phyloP scores from a whole-genome alignment of 2,888 invertebrate genomes.

The Sphinx pinastri region DNA sequence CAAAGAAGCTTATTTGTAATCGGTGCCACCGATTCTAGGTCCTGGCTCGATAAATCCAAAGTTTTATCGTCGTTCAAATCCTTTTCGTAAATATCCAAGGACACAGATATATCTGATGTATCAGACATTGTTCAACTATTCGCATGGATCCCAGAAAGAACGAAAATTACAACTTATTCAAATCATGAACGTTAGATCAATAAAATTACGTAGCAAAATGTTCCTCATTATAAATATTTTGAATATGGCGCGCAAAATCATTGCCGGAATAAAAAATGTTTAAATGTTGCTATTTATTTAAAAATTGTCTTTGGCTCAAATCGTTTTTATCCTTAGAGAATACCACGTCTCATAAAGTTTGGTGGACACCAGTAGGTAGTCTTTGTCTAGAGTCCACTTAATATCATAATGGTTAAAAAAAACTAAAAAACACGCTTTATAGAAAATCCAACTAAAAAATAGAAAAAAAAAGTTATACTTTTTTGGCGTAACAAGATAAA shows the following conservation, averaged over 20 bases:
- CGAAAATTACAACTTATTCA: too few relatives aligned
- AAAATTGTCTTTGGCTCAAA: neutral
- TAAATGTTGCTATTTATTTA: neutral
- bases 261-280: neutral
- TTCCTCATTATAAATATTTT: conserved; percentile 32
- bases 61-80: conserved; percentile 57
- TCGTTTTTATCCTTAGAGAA: neutral
- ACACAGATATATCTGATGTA: conserved; percentile 37
- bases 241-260: conserved; percentile 47
- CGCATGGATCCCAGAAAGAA: conserved; percentile 6
- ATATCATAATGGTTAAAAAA: too few relatives aligned
- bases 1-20: conserved; percentile 53
- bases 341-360: neutral
- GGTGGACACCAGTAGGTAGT: neutral
- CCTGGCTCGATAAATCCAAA: conserved; percentile 58
- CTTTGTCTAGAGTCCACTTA: too few relatives aligned
- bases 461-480: too few relatives aligned
- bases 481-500: too few relatives aligned
- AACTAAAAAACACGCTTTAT: too few relatives aligned
- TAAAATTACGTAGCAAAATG: conserved; percentile 39
- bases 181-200: conserved; percentile 51
- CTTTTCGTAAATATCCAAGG: conserved; percentile 64
- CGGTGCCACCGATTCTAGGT: conserved; percentile 54
- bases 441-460: too few relatives aligned
- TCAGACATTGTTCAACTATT: conserved; percentile 50